These are phyloP conservation scores for Cynopterus sphinx DNA, from an alignment of 2,797 vertebrate species.

Conservation along the genomic window DNA sequence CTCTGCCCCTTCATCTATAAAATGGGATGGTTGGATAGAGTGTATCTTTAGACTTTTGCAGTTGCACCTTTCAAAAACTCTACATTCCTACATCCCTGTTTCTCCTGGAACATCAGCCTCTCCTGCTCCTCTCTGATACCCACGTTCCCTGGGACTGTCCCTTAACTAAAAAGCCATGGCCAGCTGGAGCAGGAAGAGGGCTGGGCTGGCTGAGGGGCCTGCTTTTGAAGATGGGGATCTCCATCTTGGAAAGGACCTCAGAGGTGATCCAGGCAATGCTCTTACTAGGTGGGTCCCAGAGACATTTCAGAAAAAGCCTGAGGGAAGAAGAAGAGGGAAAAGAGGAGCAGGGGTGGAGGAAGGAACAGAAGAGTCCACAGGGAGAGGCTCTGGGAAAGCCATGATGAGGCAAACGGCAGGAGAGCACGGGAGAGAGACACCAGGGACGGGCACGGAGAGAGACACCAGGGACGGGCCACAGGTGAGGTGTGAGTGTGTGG, in stretches of 20 bases:
- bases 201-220: too few relatives aligned
- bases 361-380: neutral
- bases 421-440: neutral
- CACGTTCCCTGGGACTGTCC: fast-evolving
- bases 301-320: neutral
- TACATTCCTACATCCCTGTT: neutral
- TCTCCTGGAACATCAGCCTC: neutral
- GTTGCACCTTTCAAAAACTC: neutral
- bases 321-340: too few relatives aligned
- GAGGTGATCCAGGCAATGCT: neutral
- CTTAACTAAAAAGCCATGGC: neutral
- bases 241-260: neutral
- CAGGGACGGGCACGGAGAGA: neutral
- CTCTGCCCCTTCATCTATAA: neutral
- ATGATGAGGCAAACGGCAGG: too few relatives aligned
- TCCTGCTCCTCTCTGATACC: neutral
- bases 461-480: fast-evolving
- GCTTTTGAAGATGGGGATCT: neutral
- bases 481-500: fast-evolving
- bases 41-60: too few relatives aligned
- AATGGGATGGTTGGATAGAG: fast-evolving
- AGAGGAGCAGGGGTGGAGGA: neutral
- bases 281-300: too few relatives aligned
- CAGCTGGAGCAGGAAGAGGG: neutral
- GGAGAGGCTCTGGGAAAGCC: neutral